phyloP scores from a whole-genome alignment of 2,113 vertebrate species.

The Suricata suricatta region DNA sequence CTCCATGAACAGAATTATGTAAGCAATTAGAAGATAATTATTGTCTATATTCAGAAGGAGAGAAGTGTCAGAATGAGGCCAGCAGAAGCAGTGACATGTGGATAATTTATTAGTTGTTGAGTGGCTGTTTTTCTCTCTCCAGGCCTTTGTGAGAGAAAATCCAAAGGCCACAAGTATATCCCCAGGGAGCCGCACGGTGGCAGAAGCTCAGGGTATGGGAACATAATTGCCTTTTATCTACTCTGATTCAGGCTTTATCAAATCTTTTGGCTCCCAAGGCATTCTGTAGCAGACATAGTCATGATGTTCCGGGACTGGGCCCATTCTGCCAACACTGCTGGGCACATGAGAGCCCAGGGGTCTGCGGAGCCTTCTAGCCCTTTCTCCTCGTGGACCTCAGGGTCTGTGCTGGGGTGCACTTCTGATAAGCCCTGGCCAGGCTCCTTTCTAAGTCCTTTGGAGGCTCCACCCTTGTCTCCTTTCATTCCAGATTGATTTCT shows the following conservation, averaged over 20 bases:
- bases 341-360: neutral
- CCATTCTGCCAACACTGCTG: neutral
- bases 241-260: neutral
- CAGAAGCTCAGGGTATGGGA: neutral
- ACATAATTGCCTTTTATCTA: neutral
- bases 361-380: accelerated
- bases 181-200: neutral
- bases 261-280: neutral
- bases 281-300: neutral
- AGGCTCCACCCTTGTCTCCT: neutral
- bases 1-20: slow-evolving; percentile 23
- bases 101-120: slow-evolving; percentile 52
- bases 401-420: neutral
- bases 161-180: neutral
- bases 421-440: neutral
- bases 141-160: slow-evolving; percentile 48
- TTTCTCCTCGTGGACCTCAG: neutral
- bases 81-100: neutral
- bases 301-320: neutral
- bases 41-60: neutral
- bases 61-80: neutral
- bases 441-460: neutral
- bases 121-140: slow-evolving; percentile 49
- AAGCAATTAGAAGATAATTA: slow-evolving; percentile 39
- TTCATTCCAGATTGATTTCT: neutral